Base-by-base conservation (phyloP, 2,888 invertebrate genomes). In the Apodemia duryi region DNA sequence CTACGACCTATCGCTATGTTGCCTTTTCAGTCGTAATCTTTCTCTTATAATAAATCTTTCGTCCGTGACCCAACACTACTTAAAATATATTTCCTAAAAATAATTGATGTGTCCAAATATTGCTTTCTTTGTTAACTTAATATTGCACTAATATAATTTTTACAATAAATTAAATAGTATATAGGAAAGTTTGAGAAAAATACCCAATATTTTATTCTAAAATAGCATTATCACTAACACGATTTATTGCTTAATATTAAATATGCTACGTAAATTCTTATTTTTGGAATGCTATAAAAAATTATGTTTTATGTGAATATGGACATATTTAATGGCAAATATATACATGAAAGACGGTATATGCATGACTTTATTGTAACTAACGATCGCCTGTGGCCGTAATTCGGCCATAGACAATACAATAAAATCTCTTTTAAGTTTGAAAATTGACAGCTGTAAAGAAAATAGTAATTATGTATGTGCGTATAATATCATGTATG, bases 111-210 rank as follows among this genome's bases (percentile, higher is more conserved):
- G 87, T 87, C 73, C 72, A 68, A 73, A 75, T 88, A 89, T 89
- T 89, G 89, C 88, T 89, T 88, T 72, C 70, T 77, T 76, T 83
- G 81, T 82, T 72, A 86, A 88, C 83, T 82, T 85, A 87, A 84
- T 88, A 88, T 88, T 88, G 88, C 88, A 88, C 86, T 78, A 79
- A 83, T 75, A 75, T 74, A 72, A 72, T 75, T 62, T 68, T 67
- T 65, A 64, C 71, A 71, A 68, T 68, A 69, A 66, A 65, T 60
- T 66, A 68, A 63, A 64, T 67, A 70, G 32, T 68, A 68, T 69
- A 63, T 65, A 67, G 65, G 68, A 66, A 69, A 73, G 51, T 67
- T 72, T 70, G 68, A 69, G 64, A 68, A 67, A 65, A 69, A 70
- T 73, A 69, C 61, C 64, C 38, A 61, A 61, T 61, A 61, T 61